Base-by-base conservation (phyloP, 2,888 invertebrate genomes). In the Brachypalpus laphriformis region DNA sequence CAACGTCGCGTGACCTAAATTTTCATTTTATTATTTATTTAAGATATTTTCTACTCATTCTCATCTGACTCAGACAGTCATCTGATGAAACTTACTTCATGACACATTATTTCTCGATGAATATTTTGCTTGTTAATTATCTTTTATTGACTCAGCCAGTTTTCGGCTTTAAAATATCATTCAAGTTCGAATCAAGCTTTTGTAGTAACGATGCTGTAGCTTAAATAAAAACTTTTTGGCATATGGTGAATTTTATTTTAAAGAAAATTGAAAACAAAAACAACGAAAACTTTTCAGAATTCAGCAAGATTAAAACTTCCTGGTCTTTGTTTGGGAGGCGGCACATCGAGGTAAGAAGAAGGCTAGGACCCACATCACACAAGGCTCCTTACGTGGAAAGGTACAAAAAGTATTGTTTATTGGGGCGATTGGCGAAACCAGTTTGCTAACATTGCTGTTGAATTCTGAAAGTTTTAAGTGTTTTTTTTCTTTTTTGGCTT, bases 221-320 rank as follows among this genome's bases (percentile, higher is more conserved):
- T 57, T 25, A n/a, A 54, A 11, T 18, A 20, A 40, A 40, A 14
- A 45, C 42, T 47, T 61, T 51, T 9, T 70, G 34, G 49, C 51
- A 31, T 45, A 34, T 65, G 63, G 66, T 51, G 14, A 37, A 54
- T 1, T 16, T 25, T 40, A 37, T 31, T 49, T 11, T 54, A 16
- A 54, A 66, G 9, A 25, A 28, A 59, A 57, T n/a, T 37, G 18
- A 40, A 40, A 40, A 31, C 28, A n/a, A 18, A 31, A 66, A 70
- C 63, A 65, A 80, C 57, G 45, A 57, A 68, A 83, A 70, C 37
- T 78, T 83, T 83, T 83, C 74, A 83, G 83, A 83, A 80, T 80
- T 74, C 80, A 70, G 63, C 83, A 51, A 70, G 9, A 42, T 8
- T 80, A 28, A 78, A 42, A 70, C 42, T 72, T 28, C 61, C 68